phyloP scores from a whole-genome alignment of 2,113 vertebrate species.

The Tragelaphus strepsiceros region DNA sequence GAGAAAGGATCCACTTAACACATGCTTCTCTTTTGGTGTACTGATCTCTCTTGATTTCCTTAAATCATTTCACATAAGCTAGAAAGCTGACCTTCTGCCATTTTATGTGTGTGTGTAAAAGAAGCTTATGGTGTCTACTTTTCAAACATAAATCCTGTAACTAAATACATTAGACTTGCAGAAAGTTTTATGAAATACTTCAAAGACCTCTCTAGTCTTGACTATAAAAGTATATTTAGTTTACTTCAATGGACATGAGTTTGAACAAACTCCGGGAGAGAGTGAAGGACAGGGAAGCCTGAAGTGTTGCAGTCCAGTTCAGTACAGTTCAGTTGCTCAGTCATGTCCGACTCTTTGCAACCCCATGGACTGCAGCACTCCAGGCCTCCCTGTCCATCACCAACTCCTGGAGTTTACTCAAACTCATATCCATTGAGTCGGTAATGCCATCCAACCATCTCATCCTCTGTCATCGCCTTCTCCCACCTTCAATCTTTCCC shows the following conservation, averaged over 20 bases:
- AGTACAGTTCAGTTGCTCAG: not conserved
- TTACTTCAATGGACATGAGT: not conserved
- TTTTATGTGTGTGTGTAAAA: not conserved
- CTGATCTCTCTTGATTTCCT: not conserved
- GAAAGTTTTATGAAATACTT: slow-evolving; percentile 23
- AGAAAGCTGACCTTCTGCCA: not conserved
- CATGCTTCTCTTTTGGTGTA: not conserved
- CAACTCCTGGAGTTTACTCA: not conserved
- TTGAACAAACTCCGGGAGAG: not conserved
- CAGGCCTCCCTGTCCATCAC: not conserved
- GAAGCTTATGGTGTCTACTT: not conserved
- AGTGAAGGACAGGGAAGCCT: not conserved
- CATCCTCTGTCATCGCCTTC: not conserved
- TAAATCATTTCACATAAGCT: not conserved
- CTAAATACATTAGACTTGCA: not conserved
- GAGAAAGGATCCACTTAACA: not conserved
- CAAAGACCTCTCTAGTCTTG: not conserved
- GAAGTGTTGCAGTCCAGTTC: not conserved
- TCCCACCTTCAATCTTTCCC: not conserved
- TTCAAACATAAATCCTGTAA: not conserved
- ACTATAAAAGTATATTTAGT: not conserved
- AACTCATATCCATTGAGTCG: not conserved
- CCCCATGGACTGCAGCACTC: not conserved
- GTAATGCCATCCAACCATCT: not conserved
- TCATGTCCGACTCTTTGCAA: rapidly evolving